phyloP scores from a whole-genome alignment of 2,888 invertebrate genomes.

The Holacanthella duospinosa region DNA sequence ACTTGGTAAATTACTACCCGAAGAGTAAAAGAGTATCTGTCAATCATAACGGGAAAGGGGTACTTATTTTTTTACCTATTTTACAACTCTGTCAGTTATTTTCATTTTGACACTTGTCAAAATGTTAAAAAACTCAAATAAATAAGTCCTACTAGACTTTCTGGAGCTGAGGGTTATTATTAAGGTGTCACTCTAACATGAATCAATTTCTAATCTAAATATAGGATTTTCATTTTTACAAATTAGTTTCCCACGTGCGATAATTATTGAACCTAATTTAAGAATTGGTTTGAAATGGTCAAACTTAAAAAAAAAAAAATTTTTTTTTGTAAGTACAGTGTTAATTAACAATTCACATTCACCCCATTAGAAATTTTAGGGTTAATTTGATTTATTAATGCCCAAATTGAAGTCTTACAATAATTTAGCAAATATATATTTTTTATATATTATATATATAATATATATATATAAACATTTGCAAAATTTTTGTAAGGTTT shows the following conservation, averaged over 20 bases:
- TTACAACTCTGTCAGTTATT: background rate
- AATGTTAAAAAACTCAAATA: background rate
- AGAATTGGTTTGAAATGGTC: background rate
- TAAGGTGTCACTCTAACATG: background rate
- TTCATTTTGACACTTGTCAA: background rate
- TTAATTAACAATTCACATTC: background rate
- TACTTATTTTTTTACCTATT: no score
- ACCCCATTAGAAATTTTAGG: no score
- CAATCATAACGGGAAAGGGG: no score
- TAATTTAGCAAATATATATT: no score
- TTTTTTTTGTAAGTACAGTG: background rate
- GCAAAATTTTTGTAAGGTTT: no score
- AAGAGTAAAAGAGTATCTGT: no score
- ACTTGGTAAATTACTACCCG: background rate
- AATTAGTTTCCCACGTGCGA: background rate
- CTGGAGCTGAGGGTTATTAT: background rate
- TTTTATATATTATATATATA: no score
- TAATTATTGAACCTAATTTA: background rate
- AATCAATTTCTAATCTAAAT: background rate
- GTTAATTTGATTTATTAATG: no score
- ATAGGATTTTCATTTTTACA: background rate
- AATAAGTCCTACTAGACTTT: background rate
- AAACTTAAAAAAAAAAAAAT: background rate
- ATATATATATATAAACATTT: no score
- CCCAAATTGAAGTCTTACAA: no score